Base-by-base conservation (phyloP, 37 sponge, comb jelly and placozoan genomes). In the Amphimedon queenslandica region DNA sequence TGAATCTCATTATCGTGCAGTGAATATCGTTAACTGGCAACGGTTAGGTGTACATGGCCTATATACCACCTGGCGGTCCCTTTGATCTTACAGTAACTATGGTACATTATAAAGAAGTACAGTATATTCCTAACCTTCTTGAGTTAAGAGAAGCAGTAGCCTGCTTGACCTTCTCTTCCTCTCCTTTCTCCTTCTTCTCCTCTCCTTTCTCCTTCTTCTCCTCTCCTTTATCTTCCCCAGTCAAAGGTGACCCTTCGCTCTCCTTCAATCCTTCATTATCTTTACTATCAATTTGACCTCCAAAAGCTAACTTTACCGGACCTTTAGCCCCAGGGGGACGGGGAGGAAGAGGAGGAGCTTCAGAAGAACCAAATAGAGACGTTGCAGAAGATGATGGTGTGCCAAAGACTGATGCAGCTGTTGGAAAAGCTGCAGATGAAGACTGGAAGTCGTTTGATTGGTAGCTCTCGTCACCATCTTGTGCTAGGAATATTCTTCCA, bases 351-450 rank as follows among this genome's bases (percentile, higher is more conserved):
- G 85, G 63, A 10, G 66, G 67, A 10, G 69, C 37, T 0, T 56
- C 18, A 24, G 76, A n/a, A 1, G 71, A 61, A 25, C 73, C 78
- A 39, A 37, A 41, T 42, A 84, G 71, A 2, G 74, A 65, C 5
- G 61, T n/a, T 25, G 27, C 61, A 25, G 27, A 25, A 5, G 27
- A 60, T 1, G 76, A 60, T 35, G 76, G 65, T n/a, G 86, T 77
- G 25, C 91, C 86, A 77, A 90, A 90, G 58, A 90, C 80, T 30
- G 73, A 65, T 5, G 83, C 88, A 57, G 88, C 85, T n/a, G 85
- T 74, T 41, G 88, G 79, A 39, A 81, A 73, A 2, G 53, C 32
- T 4, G 66, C 40, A 8, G 70, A 40, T 2, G 56, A 71, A 5
- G 29, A 55, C 0, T 70, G 11, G 1, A 38, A 43, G 1, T 33